These are phyloP conservation scores for Philereme vetulata DNA, from an alignment of 2,888 invertebrate genomes.

Conservation along the genomic window DNA sequence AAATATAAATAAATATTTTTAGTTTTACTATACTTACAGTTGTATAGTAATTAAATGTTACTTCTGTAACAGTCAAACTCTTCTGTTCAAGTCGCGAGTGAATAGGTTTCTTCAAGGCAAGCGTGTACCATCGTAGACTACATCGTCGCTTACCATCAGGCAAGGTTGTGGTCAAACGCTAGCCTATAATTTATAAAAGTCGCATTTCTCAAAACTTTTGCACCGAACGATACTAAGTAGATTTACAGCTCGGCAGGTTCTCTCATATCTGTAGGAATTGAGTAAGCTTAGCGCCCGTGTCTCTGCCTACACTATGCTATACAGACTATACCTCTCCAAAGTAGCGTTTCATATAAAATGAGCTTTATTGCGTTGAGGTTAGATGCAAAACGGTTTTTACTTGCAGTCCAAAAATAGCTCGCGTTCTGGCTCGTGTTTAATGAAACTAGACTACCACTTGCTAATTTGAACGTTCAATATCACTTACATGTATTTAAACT, in stretches of 20 bases:
- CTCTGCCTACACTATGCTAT: slow-evolving; percentile 14
- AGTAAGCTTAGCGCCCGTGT: slow-evolving; percentile 32
- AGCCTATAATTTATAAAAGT: neutral
- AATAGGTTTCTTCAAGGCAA: too few species aligned
- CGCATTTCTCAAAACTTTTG: slow-evolving; percentile 19
- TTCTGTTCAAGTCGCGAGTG: too few species aligned
- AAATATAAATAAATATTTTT: too few species aligned
- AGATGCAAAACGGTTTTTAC: neutral
- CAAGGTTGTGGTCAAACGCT: too few species aligned
- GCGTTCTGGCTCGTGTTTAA: neutral
- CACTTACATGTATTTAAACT: neutral
- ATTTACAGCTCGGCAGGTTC: slow-evolving; percentile 50
- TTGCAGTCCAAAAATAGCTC: too few species aligned
- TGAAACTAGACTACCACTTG: neutral
- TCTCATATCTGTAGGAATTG: slow-evolving; percentile 32
- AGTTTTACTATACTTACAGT: too few species aligned
- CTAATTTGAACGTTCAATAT: neutral
- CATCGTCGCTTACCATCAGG: too few species aligned
- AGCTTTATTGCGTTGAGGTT: neutral
- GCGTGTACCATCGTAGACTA: too few species aligned
- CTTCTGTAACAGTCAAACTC: neutral
- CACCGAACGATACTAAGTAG: slow-evolving; percentile 40
- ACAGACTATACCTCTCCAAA: slow-evolving; percentile 6
- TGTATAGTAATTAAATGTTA: neutral
- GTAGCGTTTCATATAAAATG: neutral